Conservation (phyloP, 2,888 invertebrate species). For the Chrysomela aeneicollis region DNA sequence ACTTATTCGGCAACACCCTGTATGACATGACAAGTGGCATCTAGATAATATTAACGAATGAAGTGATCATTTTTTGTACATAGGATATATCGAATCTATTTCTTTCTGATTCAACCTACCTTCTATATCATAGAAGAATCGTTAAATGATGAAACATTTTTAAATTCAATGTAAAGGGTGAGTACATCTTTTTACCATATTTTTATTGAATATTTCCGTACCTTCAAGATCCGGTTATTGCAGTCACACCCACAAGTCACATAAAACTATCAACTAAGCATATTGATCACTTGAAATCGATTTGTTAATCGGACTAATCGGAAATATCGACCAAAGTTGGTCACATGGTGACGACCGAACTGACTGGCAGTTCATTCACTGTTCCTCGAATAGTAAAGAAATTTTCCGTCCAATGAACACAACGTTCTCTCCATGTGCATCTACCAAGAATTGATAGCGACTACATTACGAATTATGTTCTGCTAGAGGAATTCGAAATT, state of each 20-base stretch:
- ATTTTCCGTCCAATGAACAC: conserved; percentile 19
- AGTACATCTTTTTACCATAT: too few relatives aligned
- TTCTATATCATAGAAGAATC: too few relatives aligned
- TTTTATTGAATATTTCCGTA: not conserved
- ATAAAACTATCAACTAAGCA: conserved; percentile 21
- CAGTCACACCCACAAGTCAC: conserved; percentile 1
- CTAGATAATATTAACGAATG: too few relatives aligned
- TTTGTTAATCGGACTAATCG: not conserved
- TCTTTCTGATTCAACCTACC: too few relatives aligned
- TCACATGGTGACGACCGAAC: conserved; percentile 15
- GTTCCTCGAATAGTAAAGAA: conserved; percentile 21
- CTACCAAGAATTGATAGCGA: not conserved
- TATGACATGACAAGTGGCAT: too few relatives aligned
- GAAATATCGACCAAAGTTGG: conserved; percentile 11
- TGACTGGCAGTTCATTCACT: conserved; percentile 22
- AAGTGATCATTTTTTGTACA: too few relatives aligned
- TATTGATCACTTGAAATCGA: conserved; percentile 11
- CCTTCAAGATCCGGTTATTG: not conserved
- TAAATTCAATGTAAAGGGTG: too few relatives aligned
- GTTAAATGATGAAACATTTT: too few relatives aligned
- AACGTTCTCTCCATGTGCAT: conserved; percentile 4
- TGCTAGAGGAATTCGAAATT: not conserved
- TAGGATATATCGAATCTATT: too few relatives aligned
- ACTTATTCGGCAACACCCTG: too few relatives aligned
- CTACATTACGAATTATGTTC: conserved; percentile 4